Evolutionary conservation across 1,140 invertebrate genomes (phyloP).

Genomic region (Drosophila prosaltans): DNA sequence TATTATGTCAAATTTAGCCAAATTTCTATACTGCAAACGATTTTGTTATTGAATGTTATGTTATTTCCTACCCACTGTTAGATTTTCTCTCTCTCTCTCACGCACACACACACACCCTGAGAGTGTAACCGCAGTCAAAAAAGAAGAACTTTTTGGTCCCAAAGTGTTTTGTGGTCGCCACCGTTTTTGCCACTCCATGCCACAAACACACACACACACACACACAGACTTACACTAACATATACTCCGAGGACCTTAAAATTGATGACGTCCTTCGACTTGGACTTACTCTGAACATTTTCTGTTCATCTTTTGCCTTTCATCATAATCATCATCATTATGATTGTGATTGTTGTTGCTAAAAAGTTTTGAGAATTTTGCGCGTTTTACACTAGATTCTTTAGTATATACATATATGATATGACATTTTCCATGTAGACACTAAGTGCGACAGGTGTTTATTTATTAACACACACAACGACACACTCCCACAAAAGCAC

Average conservation of each 20-base stretch:
- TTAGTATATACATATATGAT: slow-evolving; percentile 18
- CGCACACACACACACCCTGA: slow-evolving; percentile 4
- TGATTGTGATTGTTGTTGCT: slow-evolving; percentile 31
- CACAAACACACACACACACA: background rate
- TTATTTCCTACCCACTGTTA: too few relatives aligned
- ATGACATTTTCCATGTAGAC: background rate
- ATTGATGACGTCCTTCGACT: slow-evolving; percentile 67
- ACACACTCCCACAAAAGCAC: slow-evolving; percentile 15
- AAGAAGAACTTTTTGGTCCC: slow-evolving; percentile 55
- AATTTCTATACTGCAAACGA: too few relatives aligned
- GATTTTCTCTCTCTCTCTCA: too few relatives aligned
- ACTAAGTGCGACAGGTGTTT: slow-evolving; percentile 72
- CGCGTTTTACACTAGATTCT: slow-evolving; percentile 46
- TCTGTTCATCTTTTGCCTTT: slow-evolving; percentile 15
- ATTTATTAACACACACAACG: slow-evolving; percentile 59
- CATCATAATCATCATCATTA: slow-evolving; percentile 24
- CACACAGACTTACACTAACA: background rate
- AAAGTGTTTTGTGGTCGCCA: slow-evolving; percentile 68
- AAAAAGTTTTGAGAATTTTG: slow-evolving; percentile 50
- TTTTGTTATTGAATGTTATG: too few relatives aligned
- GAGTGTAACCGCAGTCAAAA: slow-evolving; percentile 19
- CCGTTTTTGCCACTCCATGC: slow-evolving; percentile 1
- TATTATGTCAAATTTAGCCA: too few relatives aligned
- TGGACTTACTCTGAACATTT: slow-evolving; percentile 22
- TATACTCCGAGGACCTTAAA: slow-evolving; percentile 28